Evolutionary conservation across 2,797 vertebrate genomes (phyloP).

Genomic region (Muraenolepis orangiensis): DNA sequence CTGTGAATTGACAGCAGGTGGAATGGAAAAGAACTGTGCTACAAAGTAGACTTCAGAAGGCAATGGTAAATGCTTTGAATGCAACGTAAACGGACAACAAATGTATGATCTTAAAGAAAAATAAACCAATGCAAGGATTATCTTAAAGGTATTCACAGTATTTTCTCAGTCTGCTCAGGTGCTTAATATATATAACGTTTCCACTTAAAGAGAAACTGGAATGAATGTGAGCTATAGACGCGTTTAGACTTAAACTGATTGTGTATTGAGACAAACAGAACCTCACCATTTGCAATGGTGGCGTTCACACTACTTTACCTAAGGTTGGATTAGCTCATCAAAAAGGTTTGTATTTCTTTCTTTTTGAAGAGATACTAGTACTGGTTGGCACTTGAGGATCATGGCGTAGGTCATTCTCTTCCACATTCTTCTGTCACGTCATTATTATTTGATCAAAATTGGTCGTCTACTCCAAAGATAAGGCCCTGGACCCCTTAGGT

Average conservation of each 20-base stretch:
- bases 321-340: not conserved
- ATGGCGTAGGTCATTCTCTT: conserved; percentile 56
- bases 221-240: conserved; percentile 59
- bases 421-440: conserved; percentile 58
- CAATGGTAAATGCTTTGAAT: conserved; percentile 57
- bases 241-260: conserved; percentile 35
- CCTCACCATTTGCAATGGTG: conserved; percentile 25
- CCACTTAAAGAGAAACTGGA: conserved; percentile 68
- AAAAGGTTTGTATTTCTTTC: not conserved
- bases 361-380: conserved; percentile 39
- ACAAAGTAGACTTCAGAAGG: conserved; percentile 59
- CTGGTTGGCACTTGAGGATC: conserved; percentile 72
- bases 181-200: conserved; percentile 63
- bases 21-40: conserved; percentile 43
- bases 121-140: conserved; percentile 64
- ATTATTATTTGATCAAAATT: conserved; percentile 41
- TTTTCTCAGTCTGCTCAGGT: conserved; percentile 71
- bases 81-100: conserved; percentile 48
- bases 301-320: conserved; percentile 11
- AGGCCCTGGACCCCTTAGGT: conserved; percentile 62
- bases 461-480: conserved; percentile 50
- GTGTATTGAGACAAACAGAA: conserved; percentile 32
- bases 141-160: conserved; percentile 77
- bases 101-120: conserved; percentile 51
- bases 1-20: not conserved